Evolutionary conservation across 2,113 vertebrate genomes (phyloP).

Genomic region (Silurus meridionalis): DNA sequence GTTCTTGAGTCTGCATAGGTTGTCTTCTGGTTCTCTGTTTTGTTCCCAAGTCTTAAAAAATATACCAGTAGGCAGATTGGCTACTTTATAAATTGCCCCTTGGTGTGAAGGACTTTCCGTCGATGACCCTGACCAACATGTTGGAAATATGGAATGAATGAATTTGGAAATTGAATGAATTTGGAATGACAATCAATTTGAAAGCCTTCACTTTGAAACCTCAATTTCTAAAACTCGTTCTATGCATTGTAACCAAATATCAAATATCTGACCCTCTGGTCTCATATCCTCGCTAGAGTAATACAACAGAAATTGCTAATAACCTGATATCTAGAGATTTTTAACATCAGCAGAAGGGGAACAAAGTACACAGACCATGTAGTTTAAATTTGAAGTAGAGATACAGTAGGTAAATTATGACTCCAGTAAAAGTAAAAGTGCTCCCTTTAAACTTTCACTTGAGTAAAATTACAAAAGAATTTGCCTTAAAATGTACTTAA

Average conservation of each 20-base stretch:
- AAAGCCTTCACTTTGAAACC: background rate
- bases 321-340: background rate
- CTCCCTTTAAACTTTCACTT: too few relatives aligned
- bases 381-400: too few relatives aligned
- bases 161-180: too few relatives aligned
- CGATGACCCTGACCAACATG: background rate
- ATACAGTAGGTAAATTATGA: too few relatives aligned
- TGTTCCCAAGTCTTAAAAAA: background rate
- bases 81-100: background rate
- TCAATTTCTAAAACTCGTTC: background rate
- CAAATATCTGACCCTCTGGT: background rate
- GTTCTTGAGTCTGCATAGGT: background rate
- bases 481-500: too few relatives aligned
- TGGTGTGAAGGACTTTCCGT: background rate
- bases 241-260: background rate
- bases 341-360: too few relatives aligned
- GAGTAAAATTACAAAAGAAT: too few relatives aligned
- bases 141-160: too few relatives aligned
- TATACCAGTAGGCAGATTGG: background rate
- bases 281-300: background rate
- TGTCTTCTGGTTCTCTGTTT: background rate
- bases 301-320: background rate
- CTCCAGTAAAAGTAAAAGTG: too few relatives aligned
- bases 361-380: too few relatives aligned
- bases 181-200: too few relatives aligned